Evolutionary conservation across 2,797 vertebrate species (phyloP), one percentile per base, ranked within the genome.

Genomic region (Vespertilio murinus): DNA sequence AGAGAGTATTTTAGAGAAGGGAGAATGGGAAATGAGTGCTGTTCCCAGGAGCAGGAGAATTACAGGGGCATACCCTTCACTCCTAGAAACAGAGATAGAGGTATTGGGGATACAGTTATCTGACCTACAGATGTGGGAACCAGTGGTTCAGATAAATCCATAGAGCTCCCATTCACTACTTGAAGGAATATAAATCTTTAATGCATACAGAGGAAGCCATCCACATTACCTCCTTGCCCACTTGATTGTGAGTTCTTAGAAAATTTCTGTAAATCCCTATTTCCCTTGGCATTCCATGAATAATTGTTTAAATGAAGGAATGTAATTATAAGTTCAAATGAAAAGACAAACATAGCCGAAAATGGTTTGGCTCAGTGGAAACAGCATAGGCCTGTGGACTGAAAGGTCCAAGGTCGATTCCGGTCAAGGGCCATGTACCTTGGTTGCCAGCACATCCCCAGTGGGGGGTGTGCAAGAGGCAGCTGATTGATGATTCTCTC

Each of bases 1-100:
- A 61, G 2, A n/a, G 35, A 40, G 6, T 28, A 69, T 64, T 78
- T 74, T 28, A 38, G 69, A 49, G 28, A 6, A 23, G 17, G 5
- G 1, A 23, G 1, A 9, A 54, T 12, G 5, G 0, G 22, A 35
- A 1, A 11, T 12, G 4, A 22, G n/a, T 5, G 22, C 8, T 23
- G 12, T 81, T 87, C 45, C 18, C 0, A 85, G 38, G 7, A 65
- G 3, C 11, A 23, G 83, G 25, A 54, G 7, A 23, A 47, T 56
- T 65, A 3, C 14, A 64, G n/a, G 13, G 25, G 2, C 9, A 56
- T 10, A 28, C 4, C 7, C 18, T 78, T 79, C 13, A 83, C 1
- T 35, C 18, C 20, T 40, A 52, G 11, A 59, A 69, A 28, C 5
- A 4, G 1, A 38, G 25, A 10, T 35, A 8, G 25, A 64, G 4